These are phyloP conservation scores for Ceratitis capitata DNA, from an alignment of 1,140 invertebrate species.

Conservation along the genomic window DNA sequence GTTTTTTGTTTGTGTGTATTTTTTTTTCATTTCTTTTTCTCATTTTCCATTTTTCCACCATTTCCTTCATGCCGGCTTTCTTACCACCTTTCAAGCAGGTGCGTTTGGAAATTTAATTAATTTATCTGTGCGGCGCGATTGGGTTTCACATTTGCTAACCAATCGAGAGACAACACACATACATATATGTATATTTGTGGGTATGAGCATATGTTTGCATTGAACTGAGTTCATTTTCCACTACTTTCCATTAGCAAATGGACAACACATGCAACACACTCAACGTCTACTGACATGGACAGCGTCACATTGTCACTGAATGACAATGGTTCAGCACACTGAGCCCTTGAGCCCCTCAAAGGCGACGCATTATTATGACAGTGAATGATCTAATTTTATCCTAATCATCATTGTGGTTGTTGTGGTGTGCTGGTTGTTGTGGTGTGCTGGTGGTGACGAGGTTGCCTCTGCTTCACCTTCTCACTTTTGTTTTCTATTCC, in stretches of 20 bases:
- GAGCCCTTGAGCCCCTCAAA: not conserved
- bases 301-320: not conserved
- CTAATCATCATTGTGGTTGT: not conserved
- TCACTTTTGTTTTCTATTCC: not conserved
- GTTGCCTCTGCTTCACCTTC: not conserved
- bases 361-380: not conserved
- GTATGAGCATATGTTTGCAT: no score
- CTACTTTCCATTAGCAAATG: not conserved
- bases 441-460: not conserved
- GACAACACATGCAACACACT: not conserved
- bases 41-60: not conserved
- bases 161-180: not conserved
- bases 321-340: not conserved
- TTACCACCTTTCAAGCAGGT: not conserved
- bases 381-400: slow-evolving; percentile 15
- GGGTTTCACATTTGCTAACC: not conserved
- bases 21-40: not conserved
- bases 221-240: not conserved
- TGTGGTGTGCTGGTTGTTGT: not conserved
- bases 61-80: not conserved
- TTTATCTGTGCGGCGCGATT: slow-evolving; percentile 1
- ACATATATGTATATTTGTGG: not conserved
- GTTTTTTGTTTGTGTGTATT: not conserved
- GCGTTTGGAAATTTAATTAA: slow-evolving; percentile 32
- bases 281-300: not conserved